phyloP scores from a whole-genome alignment of 2,888 invertebrate species.

The Oxytorus armatus region DNA sequence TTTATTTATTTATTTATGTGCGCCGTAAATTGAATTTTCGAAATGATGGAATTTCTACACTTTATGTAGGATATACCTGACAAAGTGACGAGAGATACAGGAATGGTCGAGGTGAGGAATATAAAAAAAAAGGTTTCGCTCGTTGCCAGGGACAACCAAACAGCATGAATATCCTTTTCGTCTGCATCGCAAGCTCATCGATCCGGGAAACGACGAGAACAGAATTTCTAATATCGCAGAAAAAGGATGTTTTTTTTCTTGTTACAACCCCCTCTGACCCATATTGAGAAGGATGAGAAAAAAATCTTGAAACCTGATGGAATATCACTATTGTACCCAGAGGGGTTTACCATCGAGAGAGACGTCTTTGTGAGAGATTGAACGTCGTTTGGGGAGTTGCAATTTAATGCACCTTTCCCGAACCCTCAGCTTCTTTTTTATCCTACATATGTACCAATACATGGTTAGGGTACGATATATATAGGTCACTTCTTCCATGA shows the following conservation, averaged over 20 bases:
- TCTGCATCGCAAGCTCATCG: slow-evolving; percentile 48
- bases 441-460: background rate
- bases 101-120: slow-evolving; percentile 12
- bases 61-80: too few relatives aligned
- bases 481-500: background rate
- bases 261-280: slow-evolving; percentile 35
- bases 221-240: slow-evolving; percentile 47
- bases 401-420: slow-evolving; percentile 64
- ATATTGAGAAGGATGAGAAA: slow-evolving; percentile 36
- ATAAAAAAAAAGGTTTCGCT: slow-evolving; percentile 43
- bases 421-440: slow-evolving; percentile 51
- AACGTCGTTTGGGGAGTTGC: slow-evolving; percentile 63
- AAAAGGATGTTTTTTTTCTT: slow-evolving; percentile 16
- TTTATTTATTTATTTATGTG: too few relatives aligned
- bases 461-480: background rate
- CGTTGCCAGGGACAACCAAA: slow-evolving; percentile 60
- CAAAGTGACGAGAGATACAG: background rate
- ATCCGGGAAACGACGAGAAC: slow-evolving; percentile 41
- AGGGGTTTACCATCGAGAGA: background rate
- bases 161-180: slow-evolving; percentile 45
- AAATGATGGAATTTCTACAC: too few relatives aligned
- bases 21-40: too few relatives aligned
- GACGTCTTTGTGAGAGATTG: slow-evolving; percentile 52
- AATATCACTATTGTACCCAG: slow-evolving; percentile 33
- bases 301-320: slow-evolving; percentile 42